These are phyloP conservation scores for Craseonycteris thonglongyai DNA, from an alignment of 2,113 vertebrate species.

Conservation along the genomic window DNA sequence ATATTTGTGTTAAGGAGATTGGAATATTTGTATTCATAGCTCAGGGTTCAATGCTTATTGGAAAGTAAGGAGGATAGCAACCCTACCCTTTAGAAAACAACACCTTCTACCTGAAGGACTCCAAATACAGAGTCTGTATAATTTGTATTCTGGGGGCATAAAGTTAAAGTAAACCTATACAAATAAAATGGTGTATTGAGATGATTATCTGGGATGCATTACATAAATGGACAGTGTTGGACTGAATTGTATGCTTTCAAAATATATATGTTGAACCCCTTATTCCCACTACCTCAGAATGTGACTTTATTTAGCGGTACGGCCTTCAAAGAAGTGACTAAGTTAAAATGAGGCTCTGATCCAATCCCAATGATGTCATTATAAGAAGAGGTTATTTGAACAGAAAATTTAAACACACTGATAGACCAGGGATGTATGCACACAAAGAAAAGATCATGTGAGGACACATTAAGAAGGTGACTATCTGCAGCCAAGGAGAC, in stretches of 20 bases:
- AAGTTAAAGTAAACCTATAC: background rate
- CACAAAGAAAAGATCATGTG: background rate
- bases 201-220: background rate
- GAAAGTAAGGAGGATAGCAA: background rate
- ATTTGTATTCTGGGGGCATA: background rate
- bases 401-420: background rate
- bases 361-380: background rate
- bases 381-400: background rate
- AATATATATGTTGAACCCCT: background rate
- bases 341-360: background rate
- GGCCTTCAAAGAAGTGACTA: background rate
- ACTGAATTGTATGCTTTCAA: background rate
- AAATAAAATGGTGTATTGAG: background rate
- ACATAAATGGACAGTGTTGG: background rate
- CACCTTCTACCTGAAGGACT: background rate
- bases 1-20: background rate
- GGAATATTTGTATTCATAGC: background rate
- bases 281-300: background rate
- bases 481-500: background rate
- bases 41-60: no score
- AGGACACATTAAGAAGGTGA: background rate
- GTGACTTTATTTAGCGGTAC: background rate
- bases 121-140: background rate
- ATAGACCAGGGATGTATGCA: background rate
- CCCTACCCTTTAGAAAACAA: background rate